These are phyloP conservation scores for Caenorhabditis wallacei DNA, from an alignment of 2,888 invertebrate genomes.

Conservation along the genomic window DNA sequence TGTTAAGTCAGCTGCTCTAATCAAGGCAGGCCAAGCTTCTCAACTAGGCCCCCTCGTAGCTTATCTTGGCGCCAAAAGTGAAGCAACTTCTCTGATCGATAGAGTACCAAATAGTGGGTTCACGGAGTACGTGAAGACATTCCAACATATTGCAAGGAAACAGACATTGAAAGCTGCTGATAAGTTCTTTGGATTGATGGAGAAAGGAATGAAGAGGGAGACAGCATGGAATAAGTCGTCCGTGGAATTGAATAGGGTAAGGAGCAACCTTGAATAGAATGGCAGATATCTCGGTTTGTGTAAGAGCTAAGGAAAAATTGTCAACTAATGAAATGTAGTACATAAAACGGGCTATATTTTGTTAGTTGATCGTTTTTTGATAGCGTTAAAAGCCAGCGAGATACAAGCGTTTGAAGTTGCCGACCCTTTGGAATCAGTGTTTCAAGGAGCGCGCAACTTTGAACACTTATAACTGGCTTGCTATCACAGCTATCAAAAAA, in stretches of 20 bases:
- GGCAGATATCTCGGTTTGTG: no score
- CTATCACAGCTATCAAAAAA: no score
- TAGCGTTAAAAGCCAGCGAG: no score
- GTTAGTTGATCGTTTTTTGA: no score
- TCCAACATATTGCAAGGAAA: slow-evolving; percentile 66
- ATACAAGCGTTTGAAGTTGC: no score
- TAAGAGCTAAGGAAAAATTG: no score
- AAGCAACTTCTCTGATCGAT: slow-evolving; percentile 61
- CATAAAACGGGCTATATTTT: no score
- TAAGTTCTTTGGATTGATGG: slow-evolving; percentile 64
- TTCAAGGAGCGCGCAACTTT: no score
- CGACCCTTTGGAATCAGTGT: no score
- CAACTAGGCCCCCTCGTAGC: slow-evolving; percentile 61
- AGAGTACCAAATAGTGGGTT: slow-evolving; percentile 26
- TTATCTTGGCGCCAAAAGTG: slow-evolving; percentile 64
- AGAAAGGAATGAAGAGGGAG: slow-evolving; percentile 59
- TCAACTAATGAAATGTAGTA: no score
- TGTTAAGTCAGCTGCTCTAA: slow-evolving; percentile 86
- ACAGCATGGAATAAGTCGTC: slow-evolving; percentile 75
- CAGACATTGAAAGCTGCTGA: slow-evolving; percentile 66
- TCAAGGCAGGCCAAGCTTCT: slow-evolving; percentile 20
- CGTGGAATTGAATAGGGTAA: slow-evolving; percentile 68
- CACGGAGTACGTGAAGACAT: slow-evolving; percentile 47
- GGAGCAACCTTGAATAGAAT: not conserved
- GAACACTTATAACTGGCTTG: no score